Conservation (phyloP, 2,113 vertebrate species). For the Heterocephalus glaber region DNA sequence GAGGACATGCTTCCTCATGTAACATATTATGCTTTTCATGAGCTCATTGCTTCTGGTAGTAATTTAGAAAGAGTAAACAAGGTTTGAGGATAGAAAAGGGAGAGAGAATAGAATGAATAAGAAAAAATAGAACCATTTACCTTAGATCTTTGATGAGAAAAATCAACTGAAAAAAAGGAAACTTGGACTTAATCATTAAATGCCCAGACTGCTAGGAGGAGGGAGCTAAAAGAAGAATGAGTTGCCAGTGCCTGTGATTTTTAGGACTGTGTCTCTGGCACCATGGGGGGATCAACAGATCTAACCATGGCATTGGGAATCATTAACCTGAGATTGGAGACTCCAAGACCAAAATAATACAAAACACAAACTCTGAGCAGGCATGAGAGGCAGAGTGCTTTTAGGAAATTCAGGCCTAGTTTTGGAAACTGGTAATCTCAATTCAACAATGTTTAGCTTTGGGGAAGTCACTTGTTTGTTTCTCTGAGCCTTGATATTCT, state of each 20-base stretch:
- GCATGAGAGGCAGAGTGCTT: background rate
- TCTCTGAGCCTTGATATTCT: background rate
- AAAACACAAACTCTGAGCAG: background rate
- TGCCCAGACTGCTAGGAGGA: background rate
- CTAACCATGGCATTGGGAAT: no score
- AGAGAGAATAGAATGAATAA: background rate
- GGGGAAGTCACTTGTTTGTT: accelerated
- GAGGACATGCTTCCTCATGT: background rate
- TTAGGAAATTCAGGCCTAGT: background rate
- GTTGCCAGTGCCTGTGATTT: background rate
- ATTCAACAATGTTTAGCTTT: background rate
- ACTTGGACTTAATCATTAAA: background rate
- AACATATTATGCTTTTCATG: background rate
- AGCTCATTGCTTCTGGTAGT: background rate
- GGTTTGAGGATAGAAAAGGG: background rate
- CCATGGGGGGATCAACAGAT: background rate
- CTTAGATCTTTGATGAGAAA: background rate
- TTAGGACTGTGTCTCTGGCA: background rate
- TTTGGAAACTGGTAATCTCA: background rate
- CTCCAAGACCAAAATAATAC: background rate
- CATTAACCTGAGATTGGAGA: background rate
- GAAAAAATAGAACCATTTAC: background rate
- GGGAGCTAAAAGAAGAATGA: background rate
- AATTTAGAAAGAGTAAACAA: background rate
- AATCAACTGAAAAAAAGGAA: background rate